A percentile compares a stretch with the other conserved stretches of the same genome.
These are phyloP conservation scores for Podarcis cretensis DNA, from an alignment of 2,113 vertebrate species.

Conservation along the genomic window DNA sequence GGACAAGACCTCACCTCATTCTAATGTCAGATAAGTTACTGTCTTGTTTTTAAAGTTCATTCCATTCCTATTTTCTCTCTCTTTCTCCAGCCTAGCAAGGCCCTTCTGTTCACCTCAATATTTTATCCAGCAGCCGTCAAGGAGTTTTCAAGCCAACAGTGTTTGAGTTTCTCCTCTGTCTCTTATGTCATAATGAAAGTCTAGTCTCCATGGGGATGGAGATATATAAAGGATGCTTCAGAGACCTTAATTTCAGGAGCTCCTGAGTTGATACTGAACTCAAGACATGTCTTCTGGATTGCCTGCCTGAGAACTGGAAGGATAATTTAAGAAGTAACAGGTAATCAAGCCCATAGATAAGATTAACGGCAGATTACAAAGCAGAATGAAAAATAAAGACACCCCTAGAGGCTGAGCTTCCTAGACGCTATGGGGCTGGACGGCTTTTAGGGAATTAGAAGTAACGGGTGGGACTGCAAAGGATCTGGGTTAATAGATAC, in stretches of 20 bases:
- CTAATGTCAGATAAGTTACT: neutral
- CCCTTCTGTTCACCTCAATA: neutral
- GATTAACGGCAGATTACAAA: neutral
- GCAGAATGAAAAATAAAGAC: neutral
- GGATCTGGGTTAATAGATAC: neutral
- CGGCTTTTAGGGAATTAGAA: neutral
- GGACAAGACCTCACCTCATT: neutral
- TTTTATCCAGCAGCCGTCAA: neutral
- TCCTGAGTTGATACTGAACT: neutral
- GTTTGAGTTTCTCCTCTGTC: neutral
- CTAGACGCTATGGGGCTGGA: neutral
- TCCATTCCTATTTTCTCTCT: neutral
- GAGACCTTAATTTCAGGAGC: neutral
- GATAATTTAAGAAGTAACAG: neutral
- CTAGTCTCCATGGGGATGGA: neutral
- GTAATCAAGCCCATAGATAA: neutral
- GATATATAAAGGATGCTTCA: neutral
- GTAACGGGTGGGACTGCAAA: neutral
- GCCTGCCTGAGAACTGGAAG: neutral
- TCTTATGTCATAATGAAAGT: neutral
- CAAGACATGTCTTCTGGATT: neutral
- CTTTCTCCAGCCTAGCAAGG: neutral
- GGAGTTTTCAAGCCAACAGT: neutral
- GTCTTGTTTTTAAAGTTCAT: neutral
- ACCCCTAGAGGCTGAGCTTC: no score